Base-by-base conservation (phyloP, 2,113 vertebrate genomes). In the Calyptommatus sinebrachiatus region DNA sequence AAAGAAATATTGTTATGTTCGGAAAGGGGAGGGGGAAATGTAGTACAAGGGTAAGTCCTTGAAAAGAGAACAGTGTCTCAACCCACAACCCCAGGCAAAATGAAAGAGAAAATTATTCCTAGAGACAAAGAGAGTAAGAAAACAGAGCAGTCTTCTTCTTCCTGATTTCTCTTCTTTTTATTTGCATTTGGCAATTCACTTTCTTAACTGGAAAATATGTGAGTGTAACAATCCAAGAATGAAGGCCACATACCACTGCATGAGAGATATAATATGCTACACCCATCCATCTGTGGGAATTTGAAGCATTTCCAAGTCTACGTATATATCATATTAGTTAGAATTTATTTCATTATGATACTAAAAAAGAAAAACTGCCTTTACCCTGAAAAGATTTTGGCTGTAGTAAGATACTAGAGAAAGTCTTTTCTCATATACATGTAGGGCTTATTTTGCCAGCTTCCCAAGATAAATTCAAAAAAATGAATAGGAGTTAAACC, bases 51-150 rank as follows among this genome's bases (percentile, higher is more conserved):
- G 76, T 83, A 87, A 89, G 89, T 89, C 92, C 91, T 93, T 91
- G 90, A 92, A 94, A 93, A 89, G 84, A 85, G 88, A 91, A 90
- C 83, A 90, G 85, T 81, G 88, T 94, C 85, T 90, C 92, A 87
- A 83, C 88, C 84, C 84, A 80, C 89, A 90, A 91, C 90, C 92
- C 91, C 91, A 92, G 92, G 93, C 84, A 92, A 91, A 93, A 94
- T 89, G 91, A 94, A 94, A 92, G 91, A 89, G 83, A 90, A 91
- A 90, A 93, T 93, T 93, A 94, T 94, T 87, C 81, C 63, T 8
- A 81, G 91, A 90, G 90, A 84, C 90, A 88, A 92, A 75, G 63
- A 29, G 86, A 73, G 80, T 76, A 89, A 91, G 90, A 84, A 63
- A 87, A 80, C 84, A 84, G 83, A 86, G 89, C 75, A 91, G 78